phyloP scores from a whole-genome alignment of 2,113 vertebrate genomes.

The Alligator mississippiensis region DNA sequence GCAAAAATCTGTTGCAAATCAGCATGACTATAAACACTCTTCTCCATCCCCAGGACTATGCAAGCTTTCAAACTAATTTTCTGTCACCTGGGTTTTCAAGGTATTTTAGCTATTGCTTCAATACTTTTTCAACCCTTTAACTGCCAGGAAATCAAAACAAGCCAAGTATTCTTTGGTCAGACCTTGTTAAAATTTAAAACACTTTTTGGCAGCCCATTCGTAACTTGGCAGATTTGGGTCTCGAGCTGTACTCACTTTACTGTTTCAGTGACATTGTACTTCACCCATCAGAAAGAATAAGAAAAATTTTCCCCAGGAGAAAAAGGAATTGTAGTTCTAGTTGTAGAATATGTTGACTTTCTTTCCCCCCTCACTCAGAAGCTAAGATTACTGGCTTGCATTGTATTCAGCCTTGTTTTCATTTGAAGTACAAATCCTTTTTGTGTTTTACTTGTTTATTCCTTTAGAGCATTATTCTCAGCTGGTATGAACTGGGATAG shows the following conservation, averaged over 20 bases:
- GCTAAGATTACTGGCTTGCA: background rate
- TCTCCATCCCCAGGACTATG: background rate
- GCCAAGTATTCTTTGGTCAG: slow-evolving; percentile 7
- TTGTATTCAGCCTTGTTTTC: background rate
- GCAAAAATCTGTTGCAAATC: background rate
- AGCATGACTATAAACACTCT: background rate
- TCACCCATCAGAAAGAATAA: slow-evolving; percentile 35
- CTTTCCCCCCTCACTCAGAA: background rate
- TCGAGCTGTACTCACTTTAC: slow-evolving; percentile 27
- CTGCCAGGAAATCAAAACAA: slow-evolving; percentile 32
- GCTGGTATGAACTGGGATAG: background rate
- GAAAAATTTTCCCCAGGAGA: slow-evolving; percentile 22
- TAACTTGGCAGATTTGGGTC: slow-evolving; percentile 6
- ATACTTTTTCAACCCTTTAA: slow-evolving; percentile 20
- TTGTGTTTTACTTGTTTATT: background rate
- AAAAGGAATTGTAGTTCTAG: slow-evolving; percentile 45
- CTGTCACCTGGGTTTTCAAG: background rate
- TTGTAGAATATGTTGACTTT: background rate
- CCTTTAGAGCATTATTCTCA: background rate
- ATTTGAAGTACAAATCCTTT: background rate
- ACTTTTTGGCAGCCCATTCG: slow-evolving; percentile 10
- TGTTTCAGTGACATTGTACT: slow-evolving; percentile 31
- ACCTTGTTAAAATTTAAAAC: slow-evolving; percentile 34
- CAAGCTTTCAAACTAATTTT: background rate
- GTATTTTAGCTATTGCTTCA: slow-evolving; percentile 19